These are phyloP conservation scores for Ginglymostoma cirratum DNA, from an alignment of 2,113 vertebrate genomes.

Conservation along the genomic window DNA sequence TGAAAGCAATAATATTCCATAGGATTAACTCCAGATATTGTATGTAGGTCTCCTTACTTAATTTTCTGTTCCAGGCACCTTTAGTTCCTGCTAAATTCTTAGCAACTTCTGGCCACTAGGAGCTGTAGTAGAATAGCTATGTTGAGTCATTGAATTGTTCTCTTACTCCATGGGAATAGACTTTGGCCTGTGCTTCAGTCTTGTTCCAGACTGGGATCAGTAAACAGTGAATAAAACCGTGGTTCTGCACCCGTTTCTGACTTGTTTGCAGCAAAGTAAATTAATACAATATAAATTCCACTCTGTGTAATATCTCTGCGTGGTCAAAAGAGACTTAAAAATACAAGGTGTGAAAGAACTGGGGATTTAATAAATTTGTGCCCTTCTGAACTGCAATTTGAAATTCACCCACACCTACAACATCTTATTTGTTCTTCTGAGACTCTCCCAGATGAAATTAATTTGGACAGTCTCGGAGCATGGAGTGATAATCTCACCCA, in stretches of 20 bases:
- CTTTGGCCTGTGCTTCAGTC: background rate
- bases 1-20: background rate
- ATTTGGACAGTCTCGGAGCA: background rate
- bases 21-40: background rate
- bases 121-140: background rate
- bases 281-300: background rate
- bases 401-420: background rate
- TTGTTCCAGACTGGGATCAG: background rate
- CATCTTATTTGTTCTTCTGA: background rate
- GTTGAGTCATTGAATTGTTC: background rate
- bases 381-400: background rate
- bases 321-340: background rate
- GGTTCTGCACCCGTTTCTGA: background rate
- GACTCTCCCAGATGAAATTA: background rate
- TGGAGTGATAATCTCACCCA: background rate
- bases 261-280: background rate
- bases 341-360: background rate
- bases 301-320: background rate
- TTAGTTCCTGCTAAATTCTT: background rate
- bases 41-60: background rate
- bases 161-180: background rate
- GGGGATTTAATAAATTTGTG: background rate
- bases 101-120: background rate
- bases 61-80: background rate
- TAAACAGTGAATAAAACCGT: background rate